phyloP scores from a whole-genome alignment of 2,797 vertebrate genomes.

The Smutsia temminckii region DNA sequence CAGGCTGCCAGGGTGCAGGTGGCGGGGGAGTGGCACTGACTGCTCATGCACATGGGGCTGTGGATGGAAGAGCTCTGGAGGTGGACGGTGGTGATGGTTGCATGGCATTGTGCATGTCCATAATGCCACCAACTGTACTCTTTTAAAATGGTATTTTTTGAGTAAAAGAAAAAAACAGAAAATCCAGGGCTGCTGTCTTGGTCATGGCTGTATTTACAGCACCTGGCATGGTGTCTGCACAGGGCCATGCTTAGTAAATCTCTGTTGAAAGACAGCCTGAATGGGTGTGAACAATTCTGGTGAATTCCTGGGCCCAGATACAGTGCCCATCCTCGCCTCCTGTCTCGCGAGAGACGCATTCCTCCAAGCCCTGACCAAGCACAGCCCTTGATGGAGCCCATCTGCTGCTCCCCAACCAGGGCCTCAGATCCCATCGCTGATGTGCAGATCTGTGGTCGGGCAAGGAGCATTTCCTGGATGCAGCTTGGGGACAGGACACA shows the following conservation, averaged over 20 bases:
- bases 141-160: background rate
- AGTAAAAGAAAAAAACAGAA: background rate
- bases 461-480: constrained; percentile 70
- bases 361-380: fast-evolving
- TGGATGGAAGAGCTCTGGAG: background rate
- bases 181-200: background rate
- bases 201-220: fast-evolving
- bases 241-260: fast-evolving
- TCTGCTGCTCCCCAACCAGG: background rate
- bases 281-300: fast-evolving
- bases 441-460: background rate
- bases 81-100: fast-evolving
- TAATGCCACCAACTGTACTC: background rate
- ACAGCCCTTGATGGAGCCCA: background rate
- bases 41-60: fast-evolving
- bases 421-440: background rate
- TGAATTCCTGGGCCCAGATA: fast-evolving
- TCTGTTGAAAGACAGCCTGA: background rate
- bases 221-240: background rate
- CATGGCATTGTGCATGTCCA: fast-evolving
- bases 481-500: background rate
- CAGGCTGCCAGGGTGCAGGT: fast-evolving
- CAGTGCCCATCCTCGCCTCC: fast-evolving
- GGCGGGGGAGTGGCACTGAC: fast-evolving
- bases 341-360: fast-evolving